Evolutionary conservation across 2,888 invertebrate genomes (phyloP).

Genomic region (Aphodius granarius): DNA sequence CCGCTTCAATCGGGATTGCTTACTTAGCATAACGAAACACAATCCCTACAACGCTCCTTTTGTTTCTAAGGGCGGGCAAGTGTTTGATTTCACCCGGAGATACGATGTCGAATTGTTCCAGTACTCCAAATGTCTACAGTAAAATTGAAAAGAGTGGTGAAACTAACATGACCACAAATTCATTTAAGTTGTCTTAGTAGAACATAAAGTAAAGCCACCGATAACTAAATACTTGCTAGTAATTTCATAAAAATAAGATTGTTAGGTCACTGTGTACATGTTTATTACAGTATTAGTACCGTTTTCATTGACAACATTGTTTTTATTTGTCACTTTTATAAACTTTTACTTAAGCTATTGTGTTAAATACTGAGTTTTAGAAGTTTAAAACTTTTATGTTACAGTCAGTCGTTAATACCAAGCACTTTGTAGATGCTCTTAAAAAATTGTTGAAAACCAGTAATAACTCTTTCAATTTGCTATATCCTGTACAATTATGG

Average conservation of each 20-base stretch:
- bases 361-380: not conserved
- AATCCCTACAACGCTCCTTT: not conserved
- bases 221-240: too few relatives aligned
- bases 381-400: not conserved
- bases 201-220: too few relatives aligned
- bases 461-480: not conserved
- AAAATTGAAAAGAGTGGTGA: not conserved
- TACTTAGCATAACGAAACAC: not conserved
- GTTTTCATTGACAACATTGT: not conserved
- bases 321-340: not conserved
- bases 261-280: not conserved
- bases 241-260: too few relatives aligned
- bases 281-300: constrained; percentile 1
- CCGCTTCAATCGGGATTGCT: not conserved
- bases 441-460: not conserved
- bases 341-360: not conserved
- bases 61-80: not conserved
- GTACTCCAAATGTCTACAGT: not conserved
- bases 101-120: not conserved
- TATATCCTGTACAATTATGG: not conserved
- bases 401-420: too few relatives aligned
- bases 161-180: not conserved
- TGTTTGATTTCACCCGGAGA: constrained; percentile 8
- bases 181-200: not conserved
- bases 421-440: too few relatives aligned